Evolutionary conservation across 2,113 vertebrate species (phyloP).

Genomic region (Nothocercus julius): DNA sequence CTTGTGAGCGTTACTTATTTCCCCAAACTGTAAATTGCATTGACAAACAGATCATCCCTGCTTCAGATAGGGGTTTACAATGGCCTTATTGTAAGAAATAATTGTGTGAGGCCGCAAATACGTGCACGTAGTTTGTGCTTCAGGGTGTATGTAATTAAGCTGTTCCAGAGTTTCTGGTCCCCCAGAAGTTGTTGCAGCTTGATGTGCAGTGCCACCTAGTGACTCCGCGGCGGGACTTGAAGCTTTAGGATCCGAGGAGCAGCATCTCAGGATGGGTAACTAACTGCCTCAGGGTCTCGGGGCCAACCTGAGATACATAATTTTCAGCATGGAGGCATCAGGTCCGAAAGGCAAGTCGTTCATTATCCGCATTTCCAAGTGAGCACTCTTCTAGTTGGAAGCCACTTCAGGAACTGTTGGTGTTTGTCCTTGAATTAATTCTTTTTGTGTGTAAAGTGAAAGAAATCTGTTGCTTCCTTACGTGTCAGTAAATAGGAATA

Average conservation of each 20-base stretch:
- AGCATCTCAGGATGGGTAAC: background rate
- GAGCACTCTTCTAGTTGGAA: background rate
- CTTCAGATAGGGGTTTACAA: conserved; percentile 3
- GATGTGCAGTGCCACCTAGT: conserved; percentile 64
- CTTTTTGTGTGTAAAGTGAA: background rate
- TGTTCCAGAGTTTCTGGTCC: background rate
- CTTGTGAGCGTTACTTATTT: background rate
- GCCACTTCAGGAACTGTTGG: background rate
- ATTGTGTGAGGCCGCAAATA: conserved; percentile 12
- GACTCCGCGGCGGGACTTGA: background rate
- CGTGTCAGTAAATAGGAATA: background rate
- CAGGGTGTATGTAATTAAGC: background rate
- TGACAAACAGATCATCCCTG: conserved; percentile 5
- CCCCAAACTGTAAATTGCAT: conserved; percentile 11
- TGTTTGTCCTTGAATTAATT: background rate
- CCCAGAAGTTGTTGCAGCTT: background rate
- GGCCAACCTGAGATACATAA: background rate
- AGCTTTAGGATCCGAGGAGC: background rate
- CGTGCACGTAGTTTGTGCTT: background rate
- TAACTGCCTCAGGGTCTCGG: background rate
- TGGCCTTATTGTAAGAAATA: conserved; percentile 40
- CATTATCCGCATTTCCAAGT: background rate
- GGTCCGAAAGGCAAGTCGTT: background rate
- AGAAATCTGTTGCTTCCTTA: background rate
- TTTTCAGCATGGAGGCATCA: background rate